phyloP scores from a whole-genome alignment of 2,797 vertebrate species.

The Pantherophis vulpinus region DNA sequence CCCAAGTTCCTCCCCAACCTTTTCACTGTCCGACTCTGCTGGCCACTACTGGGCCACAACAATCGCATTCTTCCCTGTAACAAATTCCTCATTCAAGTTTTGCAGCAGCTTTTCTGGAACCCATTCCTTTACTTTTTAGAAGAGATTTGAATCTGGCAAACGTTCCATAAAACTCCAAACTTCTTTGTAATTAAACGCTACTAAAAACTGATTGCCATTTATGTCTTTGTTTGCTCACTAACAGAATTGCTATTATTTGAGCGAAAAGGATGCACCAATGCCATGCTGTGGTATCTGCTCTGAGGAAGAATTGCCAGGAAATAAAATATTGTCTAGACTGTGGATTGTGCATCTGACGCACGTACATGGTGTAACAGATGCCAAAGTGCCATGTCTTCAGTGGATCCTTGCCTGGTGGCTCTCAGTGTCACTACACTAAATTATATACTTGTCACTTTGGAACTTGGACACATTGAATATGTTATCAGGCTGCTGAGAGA shows the following conservation, averaged over 20 bases:
- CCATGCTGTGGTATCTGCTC: neutral
- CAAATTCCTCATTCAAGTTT: constrained; percentile 19
- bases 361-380: neutral
- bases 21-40: too few relatives aligned
- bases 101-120: neutral
- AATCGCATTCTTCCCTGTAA: constrained; percentile 39
- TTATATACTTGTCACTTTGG: neutral
- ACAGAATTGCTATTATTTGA: neutral
- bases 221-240: neutral
- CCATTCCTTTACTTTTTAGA: neutral
- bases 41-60: too few relatives aligned
- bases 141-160: neutral
- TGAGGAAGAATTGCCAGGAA: neutral
- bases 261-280: neutral
- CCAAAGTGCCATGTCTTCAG: neutral
- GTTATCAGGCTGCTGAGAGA: neutral
- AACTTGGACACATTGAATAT: neutral
- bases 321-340: neutral
- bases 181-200: neutral
- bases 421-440: neutral
- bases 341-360: neutral
- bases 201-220: neutral
- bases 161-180: neutral
- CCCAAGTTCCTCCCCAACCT: too few relatives aligned
- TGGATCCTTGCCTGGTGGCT: neutral